Conservation (phyloP, 2,797 vertebrate genomes). For the Neoniphon sammara region DNA sequence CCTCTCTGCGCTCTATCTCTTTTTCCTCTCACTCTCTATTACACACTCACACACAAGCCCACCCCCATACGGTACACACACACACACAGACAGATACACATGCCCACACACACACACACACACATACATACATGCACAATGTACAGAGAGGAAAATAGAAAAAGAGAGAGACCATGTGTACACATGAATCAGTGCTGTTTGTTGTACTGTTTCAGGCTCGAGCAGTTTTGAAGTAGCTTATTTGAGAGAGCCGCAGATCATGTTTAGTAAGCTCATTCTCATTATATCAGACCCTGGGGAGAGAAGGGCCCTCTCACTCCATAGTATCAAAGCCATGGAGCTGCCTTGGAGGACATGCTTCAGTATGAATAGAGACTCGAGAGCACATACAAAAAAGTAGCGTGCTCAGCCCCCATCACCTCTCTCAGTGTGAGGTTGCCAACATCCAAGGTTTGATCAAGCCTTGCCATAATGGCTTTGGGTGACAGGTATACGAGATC, state of each 20-base stretch:
- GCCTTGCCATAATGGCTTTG: slow-evolving; percentile 66
- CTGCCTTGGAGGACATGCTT: slow-evolving; percentile 77
- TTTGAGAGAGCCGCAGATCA: slow-evolving; percentile 76
- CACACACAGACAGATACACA: slow-evolving; percentile 1
- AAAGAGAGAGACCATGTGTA: slow-evolving; percentile 54
- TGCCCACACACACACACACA: neutral
- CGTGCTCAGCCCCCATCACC: slow-evolving; percentile 75
- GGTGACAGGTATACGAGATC: slow-evolving; percentile 79
- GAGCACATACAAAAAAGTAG: slow-evolving; percentile 74
- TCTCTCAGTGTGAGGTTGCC: slow-evolving; percentile 75
- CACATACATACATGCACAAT: too few relatives aligned
- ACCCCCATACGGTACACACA: neutral
- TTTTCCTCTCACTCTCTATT: slow-evolving; percentile 45
- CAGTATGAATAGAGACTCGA: slow-evolving; percentile 71
- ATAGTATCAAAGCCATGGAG: slow-evolving; percentile 78
- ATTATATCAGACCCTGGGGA: slow-evolving; percentile 83
- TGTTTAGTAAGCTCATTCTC: slow-evolving; percentile 81
- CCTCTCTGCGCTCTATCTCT: slow-evolving; percentile 38
- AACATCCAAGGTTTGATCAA: slow-evolving; percentile 80
- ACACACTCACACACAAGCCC: slow-evolving; percentile 55
- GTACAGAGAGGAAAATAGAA: slow-evolving; percentile 17
- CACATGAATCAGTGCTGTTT: slow-evolving; percentile 73
- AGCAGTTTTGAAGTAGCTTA: slow-evolving; percentile 71
- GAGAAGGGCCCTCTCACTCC: slow-evolving; percentile 71
- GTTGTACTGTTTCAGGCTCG: slow-evolving; percentile 71